These are phyloP conservation scores for Panulirus ornatus DNA, from an alignment of 1,140 invertebrate species.

Conservation along the genomic window DNA sequence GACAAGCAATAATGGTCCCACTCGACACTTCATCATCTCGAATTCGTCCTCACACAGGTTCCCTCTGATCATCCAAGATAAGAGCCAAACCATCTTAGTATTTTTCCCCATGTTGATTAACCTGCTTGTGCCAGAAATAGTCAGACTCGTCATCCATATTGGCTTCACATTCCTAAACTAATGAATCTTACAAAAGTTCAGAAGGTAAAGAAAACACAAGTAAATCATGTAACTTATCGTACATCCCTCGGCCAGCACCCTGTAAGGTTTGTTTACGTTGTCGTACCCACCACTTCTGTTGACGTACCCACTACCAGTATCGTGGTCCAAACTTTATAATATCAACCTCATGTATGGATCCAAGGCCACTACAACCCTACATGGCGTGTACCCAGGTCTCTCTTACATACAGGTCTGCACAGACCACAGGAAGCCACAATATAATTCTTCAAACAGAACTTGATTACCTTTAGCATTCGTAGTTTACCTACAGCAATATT, in stretches of 20 bases:
- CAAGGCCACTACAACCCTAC: neutral
- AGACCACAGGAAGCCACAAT: neutral
- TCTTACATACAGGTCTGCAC: conserved; percentile 11
- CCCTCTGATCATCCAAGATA: too few species aligned
- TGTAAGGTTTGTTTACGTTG: neutral
- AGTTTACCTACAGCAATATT: too few species aligned
- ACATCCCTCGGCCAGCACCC: neutral
- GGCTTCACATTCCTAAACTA: neutral
- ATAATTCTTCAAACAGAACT: too few species aligned
- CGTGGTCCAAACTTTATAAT: neutral
- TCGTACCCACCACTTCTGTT: neutral
- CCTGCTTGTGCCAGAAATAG: too few species aligned
- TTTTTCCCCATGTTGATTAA: too few species aligned
- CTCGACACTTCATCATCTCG: too few species aligned
- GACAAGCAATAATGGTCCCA: too few species aligned
- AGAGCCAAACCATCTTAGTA: neutral
- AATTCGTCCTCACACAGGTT: too few species aligned
- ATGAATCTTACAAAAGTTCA: neutral
- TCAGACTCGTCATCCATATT: too few species aligned
- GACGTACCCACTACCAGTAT: neutral
- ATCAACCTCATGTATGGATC: neutral
- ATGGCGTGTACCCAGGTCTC: neutral
- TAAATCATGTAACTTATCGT: neutral
- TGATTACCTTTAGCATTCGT: too few species aligned
- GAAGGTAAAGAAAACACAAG: neutral